Conservation (phyloP, 2,888 invertebrate genomes). For the Caenorhabditis sp. region DNA sequence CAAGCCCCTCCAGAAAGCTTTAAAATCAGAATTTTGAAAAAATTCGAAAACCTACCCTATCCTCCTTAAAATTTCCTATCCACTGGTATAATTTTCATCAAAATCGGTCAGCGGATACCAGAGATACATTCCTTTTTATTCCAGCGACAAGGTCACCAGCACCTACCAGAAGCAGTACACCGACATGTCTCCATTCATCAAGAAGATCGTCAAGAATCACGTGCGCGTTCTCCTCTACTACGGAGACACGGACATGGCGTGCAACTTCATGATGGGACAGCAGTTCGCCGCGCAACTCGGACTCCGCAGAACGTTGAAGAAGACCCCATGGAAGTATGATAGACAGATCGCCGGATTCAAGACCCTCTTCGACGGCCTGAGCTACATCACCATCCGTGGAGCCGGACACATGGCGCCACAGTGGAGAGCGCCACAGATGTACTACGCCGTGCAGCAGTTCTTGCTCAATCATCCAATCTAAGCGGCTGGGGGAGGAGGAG, state of each 20-base stretch:
- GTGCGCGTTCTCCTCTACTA: slow-evolving; percentile 82
- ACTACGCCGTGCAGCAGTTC: slow-evolving; percentile 82
- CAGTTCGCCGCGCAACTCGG: slow-evolving; percentile 80
- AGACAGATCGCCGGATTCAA: slow-evolving; percentile 84
- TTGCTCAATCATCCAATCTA: slow-evolving; percentile 82
- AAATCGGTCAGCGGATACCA: no score
- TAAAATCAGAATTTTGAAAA: no score
- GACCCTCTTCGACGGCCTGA: slow-evolving; percentile 82
- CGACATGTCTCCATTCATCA: slow-evolving; percentile 81
- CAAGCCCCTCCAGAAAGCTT: no score
- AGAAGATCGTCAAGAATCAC: slow-evolving; percentile 79
- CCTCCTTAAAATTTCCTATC: no score
- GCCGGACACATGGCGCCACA: slow-evolving; percentile 82
- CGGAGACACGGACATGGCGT: slow-evolving; percentile 81
- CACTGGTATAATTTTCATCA: no score
- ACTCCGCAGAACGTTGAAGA: slow-evolving; percentile 74
- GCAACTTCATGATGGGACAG: slow-evolving; percentile 83
- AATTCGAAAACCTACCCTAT: no score
- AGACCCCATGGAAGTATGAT: slow-evolving; percentile 83
- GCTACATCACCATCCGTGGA: slow-evolving; percentile 75
- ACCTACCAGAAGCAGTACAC: slow-evolving; percentile 81
- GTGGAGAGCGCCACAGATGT: slow-evolving; percentile 82
- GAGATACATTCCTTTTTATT: slow-evolving; percentile 12
- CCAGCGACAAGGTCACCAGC: slow-evolving; percentile 79
- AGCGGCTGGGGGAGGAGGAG: slow-evolving; percentile 15